These are phyloP conservation scores for Acomys russatus DNA, from an alignment of 2,797 vertebrate genomes.

Conservation along the genomic window DNA sequence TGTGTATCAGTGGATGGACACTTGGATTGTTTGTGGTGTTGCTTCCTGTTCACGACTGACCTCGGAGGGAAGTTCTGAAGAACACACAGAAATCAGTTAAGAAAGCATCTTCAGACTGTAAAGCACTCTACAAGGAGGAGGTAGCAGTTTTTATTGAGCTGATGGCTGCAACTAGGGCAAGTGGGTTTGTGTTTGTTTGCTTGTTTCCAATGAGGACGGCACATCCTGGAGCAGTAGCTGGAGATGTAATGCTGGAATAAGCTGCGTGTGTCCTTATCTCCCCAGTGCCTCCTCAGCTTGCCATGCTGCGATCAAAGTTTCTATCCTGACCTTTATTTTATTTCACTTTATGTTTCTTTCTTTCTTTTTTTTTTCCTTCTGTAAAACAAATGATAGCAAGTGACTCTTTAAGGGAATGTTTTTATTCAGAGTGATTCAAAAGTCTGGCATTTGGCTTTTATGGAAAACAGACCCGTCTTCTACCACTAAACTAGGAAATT, in stretches of 20 bases:
- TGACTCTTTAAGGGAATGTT: constrained; percentile 87
- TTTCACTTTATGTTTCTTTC: constrained; percentile 39
- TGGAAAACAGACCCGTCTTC: constrained; percentile 89
- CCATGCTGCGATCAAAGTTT: constrained; percentile 83
- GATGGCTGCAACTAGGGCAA: constrained; percentile 37
- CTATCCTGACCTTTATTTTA: constrained; percentile 85
- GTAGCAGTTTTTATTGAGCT: constrained; percentile 18
- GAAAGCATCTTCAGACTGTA: background rate
- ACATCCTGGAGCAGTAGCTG: constrained; percentile 69
- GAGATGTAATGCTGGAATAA: constrained; percentile 66
- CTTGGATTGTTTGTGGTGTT: background rate
- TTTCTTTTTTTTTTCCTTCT: constrained; percentile 84
- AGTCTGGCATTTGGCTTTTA: constrained; percentile 88
- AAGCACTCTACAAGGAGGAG: background rate
- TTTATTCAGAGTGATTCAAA: constrained; percentile 88
- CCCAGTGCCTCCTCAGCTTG: constrained; percentile 74
- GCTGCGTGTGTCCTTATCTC: constrained; percentile 80
- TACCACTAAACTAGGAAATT: constrained; percentile 84
- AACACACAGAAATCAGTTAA: background rate
- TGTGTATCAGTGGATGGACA: background rate
- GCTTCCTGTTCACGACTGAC: background rate
- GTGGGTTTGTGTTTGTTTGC: constrained; percentile 56
- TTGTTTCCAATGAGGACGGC: constrained; percentile 68
- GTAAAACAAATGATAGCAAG: constrained; percentile 88
- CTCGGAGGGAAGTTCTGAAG: background rate